Evolutionary conservation across 2,888 invertebrate species (phyloP), one percentile per base, ranked within the genome.

Genomic region (Hyposoter dolosus): DNA sequence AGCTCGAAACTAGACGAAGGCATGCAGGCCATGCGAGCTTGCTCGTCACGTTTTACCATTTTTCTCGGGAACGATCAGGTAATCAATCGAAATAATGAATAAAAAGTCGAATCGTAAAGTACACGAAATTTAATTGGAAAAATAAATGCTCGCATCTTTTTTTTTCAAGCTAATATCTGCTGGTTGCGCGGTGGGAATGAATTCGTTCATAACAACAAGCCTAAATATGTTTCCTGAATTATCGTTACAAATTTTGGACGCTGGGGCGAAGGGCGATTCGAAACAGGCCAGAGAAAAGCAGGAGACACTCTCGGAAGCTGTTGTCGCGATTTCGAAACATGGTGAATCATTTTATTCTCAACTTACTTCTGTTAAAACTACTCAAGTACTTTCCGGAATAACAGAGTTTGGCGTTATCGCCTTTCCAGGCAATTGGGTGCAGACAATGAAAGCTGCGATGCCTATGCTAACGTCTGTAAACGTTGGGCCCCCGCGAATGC

Each of bases 21-120:
- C 0, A 94, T 95, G 0, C 95, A 95, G 89, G 96, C 96, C 1
- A 89, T 96, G 4, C 94, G 95, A 77, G 95, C 95, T 0, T 92
- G 95, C 50, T 94, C 95, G 82, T 94, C 95, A 3, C 95, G 94
- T 87, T 96, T 95, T 91, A 94, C 94, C 72, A 94, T 97, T 81
- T 96, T 96, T 93, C 95, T 97, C 53, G 97, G 97, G 76, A 96
- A 95, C 89, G 97, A 97, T 91, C 95, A 96, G 91, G 97, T 97
- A 93, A 94, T 66, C 40, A 74, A 66, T 5, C 4, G 50, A 40
- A 28, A 45, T 4, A n/a, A 50, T 56, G 3, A 23, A 9, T 6
- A 19, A 43, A 40, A 35, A 17, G n/a, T 15, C 47, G 15, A 28
- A 82, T 50, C 28, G 76, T 40, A 10, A 56, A 19, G 43, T n/a